Conservation (phyloP, 2,888 invertebrate genomes). For the Dermolepida albohirtum region DNA sequence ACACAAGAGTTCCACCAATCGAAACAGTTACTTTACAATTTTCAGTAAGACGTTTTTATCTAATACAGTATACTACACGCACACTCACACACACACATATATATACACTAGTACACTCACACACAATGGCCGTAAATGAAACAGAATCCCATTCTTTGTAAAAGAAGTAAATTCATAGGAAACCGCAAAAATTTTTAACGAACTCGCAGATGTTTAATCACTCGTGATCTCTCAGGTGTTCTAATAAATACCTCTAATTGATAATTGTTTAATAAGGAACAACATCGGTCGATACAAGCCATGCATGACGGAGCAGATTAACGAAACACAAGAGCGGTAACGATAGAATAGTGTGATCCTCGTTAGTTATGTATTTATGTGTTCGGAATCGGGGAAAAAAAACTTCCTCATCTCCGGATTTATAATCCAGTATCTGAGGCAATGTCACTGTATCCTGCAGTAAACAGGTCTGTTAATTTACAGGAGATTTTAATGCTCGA, state of each 20-base stretch:
- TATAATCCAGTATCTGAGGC: background rate
- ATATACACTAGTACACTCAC: no score
- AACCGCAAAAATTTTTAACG: background rate
- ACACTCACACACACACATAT: no score
- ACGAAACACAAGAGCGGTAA: background rate
- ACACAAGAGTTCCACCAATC: no score
- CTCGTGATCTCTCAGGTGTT: conserved; percentile 3
- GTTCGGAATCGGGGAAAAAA: background rate
- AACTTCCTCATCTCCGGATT: background rate
- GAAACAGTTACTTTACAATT: no score
- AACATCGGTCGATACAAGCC: background rate
- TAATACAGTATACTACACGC: no score
- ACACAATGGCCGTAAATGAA: no score
- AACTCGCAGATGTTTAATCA: conserved; percentile 2
- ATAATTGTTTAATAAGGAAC: conserved; percentile 11
- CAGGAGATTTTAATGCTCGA: conserved; percentile 3
- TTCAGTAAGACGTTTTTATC: no score
- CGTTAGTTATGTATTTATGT: background rate
- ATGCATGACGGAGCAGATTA: conserved; percentile 17
- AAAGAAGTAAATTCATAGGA: no score
- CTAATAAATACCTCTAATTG: conserved; percentile 6
- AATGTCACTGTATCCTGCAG: background rate
- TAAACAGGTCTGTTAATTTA: background rate
- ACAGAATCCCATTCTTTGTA: no score
- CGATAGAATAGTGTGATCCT: no score